Evolutionary conservation across 2,797 vertebrate species (phyloP).

Genomic region (Malurus splendens): DNA sequence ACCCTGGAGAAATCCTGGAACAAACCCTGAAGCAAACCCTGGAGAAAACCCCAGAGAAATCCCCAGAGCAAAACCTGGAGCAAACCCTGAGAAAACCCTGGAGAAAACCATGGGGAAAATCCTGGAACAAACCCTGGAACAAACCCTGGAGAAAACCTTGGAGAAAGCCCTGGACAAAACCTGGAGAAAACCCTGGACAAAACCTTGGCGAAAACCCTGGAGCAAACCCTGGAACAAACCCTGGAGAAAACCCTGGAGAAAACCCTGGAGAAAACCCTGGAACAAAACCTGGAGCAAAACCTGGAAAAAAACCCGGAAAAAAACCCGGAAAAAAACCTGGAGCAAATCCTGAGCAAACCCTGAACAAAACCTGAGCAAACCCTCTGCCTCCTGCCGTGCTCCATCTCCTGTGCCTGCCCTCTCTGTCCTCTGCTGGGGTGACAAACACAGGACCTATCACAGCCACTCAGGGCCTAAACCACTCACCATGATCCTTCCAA

Average conservation of each 20-base stretch:
- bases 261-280: neutral
- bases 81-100: no score
- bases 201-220: no score
- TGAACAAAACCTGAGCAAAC: neutral
- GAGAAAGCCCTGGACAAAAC: no score
- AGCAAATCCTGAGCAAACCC: neutral
- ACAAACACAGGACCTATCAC: neutral
- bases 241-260: no score
- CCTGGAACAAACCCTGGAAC: no score
- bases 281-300: neutral
- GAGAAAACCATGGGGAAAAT: no score
- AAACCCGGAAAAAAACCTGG: no score
- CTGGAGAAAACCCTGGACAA: no score
- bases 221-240: no score
- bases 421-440: neutral
- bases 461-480: neutral
- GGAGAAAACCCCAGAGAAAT: neutral
- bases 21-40: neutral
- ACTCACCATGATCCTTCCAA: neutral
- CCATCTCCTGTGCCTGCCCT: neutral
- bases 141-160: no score
- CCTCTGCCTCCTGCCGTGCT: neutral
- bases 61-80: no score
- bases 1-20: neutral
- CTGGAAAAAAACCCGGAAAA: neutral